These are phyloP conservation scores for Lasioglossum morio DNA, from an alignment of 2,888 invertebrate species.

Conservation along the genomic window DNA sequence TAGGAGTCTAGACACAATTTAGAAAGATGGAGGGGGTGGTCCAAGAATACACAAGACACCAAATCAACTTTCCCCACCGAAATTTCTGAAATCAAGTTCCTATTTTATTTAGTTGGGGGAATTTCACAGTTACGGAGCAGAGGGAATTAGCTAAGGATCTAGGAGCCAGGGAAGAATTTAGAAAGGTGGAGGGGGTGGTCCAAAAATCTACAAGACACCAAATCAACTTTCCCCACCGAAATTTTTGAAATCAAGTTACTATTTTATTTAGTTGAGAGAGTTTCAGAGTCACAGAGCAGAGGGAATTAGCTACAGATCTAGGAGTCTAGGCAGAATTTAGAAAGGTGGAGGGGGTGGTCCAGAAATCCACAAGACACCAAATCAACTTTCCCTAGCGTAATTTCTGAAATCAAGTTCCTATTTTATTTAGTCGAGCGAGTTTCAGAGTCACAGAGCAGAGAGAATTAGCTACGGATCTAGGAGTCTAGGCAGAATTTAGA, in stretches of 20 bases:
- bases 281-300: not conserved
- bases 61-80: not conserved
- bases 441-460: not conserved
- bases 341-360: not conserved
- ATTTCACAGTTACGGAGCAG: too few relatives aligned
- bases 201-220: not conserved
- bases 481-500: not conserved
- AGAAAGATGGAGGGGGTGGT: not conserved
- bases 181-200: not conserved
- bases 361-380: not conserved
- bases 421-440: not conserved
- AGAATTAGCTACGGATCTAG: not conserved
- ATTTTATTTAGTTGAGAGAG: not conserved
- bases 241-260: not conserved
- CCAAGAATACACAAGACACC: not conserved
- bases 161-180: not conserved
- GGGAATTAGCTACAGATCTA: too few relatives aligned
- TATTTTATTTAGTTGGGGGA: too few relatives aligned
- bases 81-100: not conserved
- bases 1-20: not conserved
- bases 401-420: not conserved
- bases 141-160: too few relatives aligned
- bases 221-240: not conserved
- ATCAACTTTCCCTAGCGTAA: not conserved
- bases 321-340: not conserved